Conservation (phyloP, 2,797 vertebrate species). For the Lateolabrax maculatus region DNA sequence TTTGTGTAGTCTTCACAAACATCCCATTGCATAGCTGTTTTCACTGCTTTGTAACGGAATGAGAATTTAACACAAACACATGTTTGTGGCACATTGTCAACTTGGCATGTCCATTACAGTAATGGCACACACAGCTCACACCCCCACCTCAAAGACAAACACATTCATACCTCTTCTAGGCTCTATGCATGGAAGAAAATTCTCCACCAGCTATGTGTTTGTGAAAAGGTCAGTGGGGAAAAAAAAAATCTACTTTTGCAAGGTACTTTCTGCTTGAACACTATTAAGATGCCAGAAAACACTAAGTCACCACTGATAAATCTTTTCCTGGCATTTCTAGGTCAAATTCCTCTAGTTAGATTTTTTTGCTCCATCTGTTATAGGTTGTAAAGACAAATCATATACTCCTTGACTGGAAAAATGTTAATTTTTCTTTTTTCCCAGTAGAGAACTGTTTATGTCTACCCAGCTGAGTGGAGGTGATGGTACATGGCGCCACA, state of each 20-base stretch:
- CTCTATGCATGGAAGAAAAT: background rate
- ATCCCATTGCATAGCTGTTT: background rate
- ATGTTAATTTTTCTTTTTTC: background rate
- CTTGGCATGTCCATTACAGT: slow-evolving; percentile 29
- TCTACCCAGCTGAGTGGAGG: background rate
- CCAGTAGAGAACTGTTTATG: slow-evolving; percentile 9
- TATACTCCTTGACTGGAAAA: background rate
- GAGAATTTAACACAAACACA: slow-evolving; percentile 27
- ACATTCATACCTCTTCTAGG: slow-evolving; percentile 1
- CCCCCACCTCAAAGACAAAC: slow-evolving; percentile 10
- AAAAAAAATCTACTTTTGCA: background rate
- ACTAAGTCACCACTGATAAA: slow-evolving; percentile 32
- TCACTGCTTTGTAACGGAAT: background rate
- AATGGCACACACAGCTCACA: slow-evolving; percentile 4
- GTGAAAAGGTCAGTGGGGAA: background rate
- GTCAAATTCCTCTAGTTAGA: slow-evolving; percentile 53
- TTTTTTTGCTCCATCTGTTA: slow-evolving; percentile 30
- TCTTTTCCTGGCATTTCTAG: slow-evolving; percentile 55
- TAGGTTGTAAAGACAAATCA: slow-evolving; percentile 30
- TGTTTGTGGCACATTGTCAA: slow-evolving; percentile 54
- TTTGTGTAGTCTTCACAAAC: slow-evolving; percentile 10
- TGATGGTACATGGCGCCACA: slow-evolving; percentile 29
- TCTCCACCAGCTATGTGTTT: background rate
- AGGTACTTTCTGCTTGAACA: slow-evolving; percentile 15
- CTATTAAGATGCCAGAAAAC: slow-evolving; percentile 19